A percentile compares a stretch with the other conserved stretches of the same genome.
These are phyloP conservation scores for Antitype chi DNA, from an alignment of 2,888 invertebrate species.

Conservation along the genomic window DNA sequence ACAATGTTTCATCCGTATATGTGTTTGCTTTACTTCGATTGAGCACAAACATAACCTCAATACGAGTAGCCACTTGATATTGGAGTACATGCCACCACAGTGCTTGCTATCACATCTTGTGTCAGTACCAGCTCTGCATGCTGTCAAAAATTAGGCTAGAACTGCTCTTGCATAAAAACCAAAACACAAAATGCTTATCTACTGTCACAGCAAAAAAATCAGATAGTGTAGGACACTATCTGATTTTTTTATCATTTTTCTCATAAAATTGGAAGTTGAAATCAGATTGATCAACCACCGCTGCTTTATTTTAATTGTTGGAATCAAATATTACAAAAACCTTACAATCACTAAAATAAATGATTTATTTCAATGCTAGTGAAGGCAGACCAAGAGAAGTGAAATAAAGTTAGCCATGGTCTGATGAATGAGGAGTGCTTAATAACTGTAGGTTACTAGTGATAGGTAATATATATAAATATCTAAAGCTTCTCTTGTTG, in stretches of 20 bases:
- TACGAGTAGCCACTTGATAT: conserved; percentile 16
- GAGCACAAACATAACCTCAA: conserved; percentile 77
- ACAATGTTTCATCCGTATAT: conserved; percentile 42
- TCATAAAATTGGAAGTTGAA: neutral
- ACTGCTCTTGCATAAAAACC: conserved; percentile 8
- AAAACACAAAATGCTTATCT: conserved; percentile 28
- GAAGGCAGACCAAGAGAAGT: neutral
- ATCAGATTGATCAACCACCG: neutral
- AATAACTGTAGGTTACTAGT: conserved; percentile 5
- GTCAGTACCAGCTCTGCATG: conserved; percentile 33
- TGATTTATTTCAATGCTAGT: neutral
- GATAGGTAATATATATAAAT: neutral
- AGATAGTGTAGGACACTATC: no score
- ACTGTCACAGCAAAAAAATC: neutral
- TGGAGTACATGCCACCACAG: conserved; percentile 3
- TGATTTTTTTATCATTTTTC: neutral
- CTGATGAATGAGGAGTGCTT: neutral
- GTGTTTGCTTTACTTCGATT: conserved; percentile 55
- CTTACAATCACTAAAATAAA: neutral
- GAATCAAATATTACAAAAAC: neutral
- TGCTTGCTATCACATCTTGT: conserved; percentile 10
- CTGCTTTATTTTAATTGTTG: neutral
- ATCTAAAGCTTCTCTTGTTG: neutral
- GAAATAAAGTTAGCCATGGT: conserved; percentile 16
- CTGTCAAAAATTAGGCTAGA: conserved; percentile 4